These are phyloP conservation scores for Archaeoteleia sp. DNA, from an alignment of 2,888 invertebrate genomes.

Conservation along the genomic window DNA sequence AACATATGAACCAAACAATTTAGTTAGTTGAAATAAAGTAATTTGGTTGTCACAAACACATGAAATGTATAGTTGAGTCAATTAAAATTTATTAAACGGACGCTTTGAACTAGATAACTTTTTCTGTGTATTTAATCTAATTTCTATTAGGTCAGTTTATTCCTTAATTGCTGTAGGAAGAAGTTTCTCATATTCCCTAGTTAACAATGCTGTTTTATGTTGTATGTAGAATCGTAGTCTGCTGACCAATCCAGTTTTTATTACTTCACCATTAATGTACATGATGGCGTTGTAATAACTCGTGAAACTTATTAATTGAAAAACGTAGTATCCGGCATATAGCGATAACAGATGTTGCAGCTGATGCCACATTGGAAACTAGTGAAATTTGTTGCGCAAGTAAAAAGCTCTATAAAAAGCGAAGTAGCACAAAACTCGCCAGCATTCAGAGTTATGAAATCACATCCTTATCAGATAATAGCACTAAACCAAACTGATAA, in stretches of 20 bases:
- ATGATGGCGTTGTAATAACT: conserved; percentile 41
- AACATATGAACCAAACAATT: too few species aligned
- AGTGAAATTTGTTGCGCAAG: conserved; percentile 36
- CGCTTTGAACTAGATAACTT: too few species aligned
- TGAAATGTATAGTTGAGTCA: too few species aligned
- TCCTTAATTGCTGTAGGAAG: too few species aligned
- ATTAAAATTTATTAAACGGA: too few species aligned
- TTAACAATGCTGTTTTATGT: conserved; percentile 25
- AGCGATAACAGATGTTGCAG: conserved; percentile 44
- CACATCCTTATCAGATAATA: conserved; percentile 14
- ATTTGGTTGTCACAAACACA: too few species aligned
- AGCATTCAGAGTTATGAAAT: conserved; percentile 19
- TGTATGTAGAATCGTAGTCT: conserved; percentile 13
- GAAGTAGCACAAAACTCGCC: conserved; percentile 18
- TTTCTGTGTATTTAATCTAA: too few species aligned
- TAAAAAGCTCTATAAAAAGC: conserved; percentile 32
- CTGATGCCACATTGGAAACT: conserved; percentile 46
- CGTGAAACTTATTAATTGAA: conserved; percentile 51
- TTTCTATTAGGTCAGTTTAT: too few species aligned
- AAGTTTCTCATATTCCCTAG: too few species aligned
- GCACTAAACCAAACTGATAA: too few species aligned
- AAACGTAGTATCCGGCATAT: conserved; percentile 32
- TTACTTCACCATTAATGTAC: conserved; percentile 40
- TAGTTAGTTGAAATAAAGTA: too few species aligned
- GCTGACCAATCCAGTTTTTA: conserved; percentile 44